A percentile compares a stretch with the other conserved stretches of the same genome.
Conservation (phyloP, 2,797 vertebrate genomes). For the Lepidocolaptes lacrymiger region DNA sequence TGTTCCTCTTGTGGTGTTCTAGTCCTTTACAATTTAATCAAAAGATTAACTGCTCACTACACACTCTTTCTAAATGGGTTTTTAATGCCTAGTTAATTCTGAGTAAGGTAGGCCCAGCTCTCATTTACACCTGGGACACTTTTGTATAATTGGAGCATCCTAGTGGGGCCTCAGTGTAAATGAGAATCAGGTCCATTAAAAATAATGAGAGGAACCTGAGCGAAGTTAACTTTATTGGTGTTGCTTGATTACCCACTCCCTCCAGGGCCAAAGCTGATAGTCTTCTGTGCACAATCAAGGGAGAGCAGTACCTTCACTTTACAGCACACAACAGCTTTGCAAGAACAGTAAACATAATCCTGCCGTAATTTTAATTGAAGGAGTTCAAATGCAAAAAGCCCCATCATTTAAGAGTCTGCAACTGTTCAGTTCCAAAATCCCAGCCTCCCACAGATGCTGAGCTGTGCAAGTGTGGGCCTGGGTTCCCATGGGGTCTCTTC, state of each 20-base stretch:
- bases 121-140: background rate
- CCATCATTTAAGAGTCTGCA: background rate
- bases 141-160: conserved; percentile 7
- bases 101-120: background rate
- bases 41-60: conserved; percentile 35
- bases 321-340: background rate
- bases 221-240: background rate
- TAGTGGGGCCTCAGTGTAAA: conserved; percentile 10
- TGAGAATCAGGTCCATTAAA: conserved; percentile 20
- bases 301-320: background rate
- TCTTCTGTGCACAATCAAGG: background rate
- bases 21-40: conserved; percentile 49
- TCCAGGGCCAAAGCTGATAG: background rate
- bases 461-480: background rate
- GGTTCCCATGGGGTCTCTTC: background rate
- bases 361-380: background rate
- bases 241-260: background rate
- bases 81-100: conserved; percentile 54
- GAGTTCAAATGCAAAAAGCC: background rate
- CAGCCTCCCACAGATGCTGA: background rate
- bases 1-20: background rate
- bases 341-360: background rate
- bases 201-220: conserved; percentile 23
- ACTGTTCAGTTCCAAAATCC: background rate
- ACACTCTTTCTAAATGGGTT: conserved; percentile 18